phyloP scores from a whole-genome alignment of 2,888 invertebrate species.

The Apoda limacodes region DNA sequence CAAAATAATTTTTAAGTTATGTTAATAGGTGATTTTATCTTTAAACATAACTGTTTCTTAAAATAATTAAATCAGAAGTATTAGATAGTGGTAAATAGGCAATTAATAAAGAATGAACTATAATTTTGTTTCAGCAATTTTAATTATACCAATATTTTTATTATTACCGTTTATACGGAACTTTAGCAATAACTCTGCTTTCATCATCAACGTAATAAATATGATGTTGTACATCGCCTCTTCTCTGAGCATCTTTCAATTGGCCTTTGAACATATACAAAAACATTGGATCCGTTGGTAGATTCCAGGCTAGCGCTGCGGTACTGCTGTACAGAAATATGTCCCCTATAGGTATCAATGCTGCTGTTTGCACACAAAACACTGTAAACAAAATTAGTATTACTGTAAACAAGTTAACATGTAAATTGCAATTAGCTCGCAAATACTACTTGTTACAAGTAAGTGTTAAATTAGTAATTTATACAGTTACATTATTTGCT shows the following conservation, averaged over 20 bases:
- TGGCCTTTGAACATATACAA: constrained; percentile 39
- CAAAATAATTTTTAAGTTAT: no score
- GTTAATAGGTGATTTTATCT: background rate
- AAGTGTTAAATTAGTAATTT: no score
- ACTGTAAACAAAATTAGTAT: no score
- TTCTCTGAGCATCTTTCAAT: constrained; percentile 31
- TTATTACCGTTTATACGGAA: constrained; percentile 42
- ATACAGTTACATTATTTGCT: no score
- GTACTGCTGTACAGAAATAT: constrained; percentile 78
- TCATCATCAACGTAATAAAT: constrained; percentile 41
- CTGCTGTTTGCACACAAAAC: constrained; percentile 73
- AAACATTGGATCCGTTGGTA: constrained; percentile 71
- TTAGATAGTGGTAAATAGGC: no score
- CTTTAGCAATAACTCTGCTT: constrained; percentile 38
- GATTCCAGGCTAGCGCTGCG: constrained; percentile 79
- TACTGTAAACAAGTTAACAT: no score
- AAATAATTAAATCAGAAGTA: background rate
- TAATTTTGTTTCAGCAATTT: no score
- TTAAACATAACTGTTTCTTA: background rate
- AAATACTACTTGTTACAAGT: no score
- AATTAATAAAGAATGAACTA: no score
- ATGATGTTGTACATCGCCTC: constrained; percentile 33
- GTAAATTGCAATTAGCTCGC: no score
- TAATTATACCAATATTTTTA: background rate
- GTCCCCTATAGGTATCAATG: constrained; percentile 65